phyloP scores from a whole-genome alignment of 23 tunicate genomes.

The Ascidia mentula region DNA sequence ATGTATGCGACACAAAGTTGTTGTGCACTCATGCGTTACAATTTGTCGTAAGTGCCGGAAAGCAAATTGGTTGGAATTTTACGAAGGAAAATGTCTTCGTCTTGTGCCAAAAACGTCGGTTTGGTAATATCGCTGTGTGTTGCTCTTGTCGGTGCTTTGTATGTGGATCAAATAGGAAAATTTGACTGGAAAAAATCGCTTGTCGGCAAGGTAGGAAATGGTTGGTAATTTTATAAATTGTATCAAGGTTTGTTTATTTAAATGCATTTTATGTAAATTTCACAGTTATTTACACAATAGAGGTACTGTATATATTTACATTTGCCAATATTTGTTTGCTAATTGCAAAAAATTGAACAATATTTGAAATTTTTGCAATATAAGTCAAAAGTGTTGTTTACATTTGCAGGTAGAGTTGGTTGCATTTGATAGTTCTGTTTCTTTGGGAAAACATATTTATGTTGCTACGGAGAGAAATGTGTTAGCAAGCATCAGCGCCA shows the following conservation, averaged over 20 bases:
- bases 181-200: conserved; percentile 93
- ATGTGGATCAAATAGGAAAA: conserved; percentile 96
- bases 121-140: neutral
- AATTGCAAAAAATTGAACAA: neutral
- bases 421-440: conserved; percentile 47
- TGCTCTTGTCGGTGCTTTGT: conserved; percentile 6
- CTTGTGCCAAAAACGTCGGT: no score
- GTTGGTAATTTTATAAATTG: no score
- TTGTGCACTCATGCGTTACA: neutral
- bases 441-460: conserved; percentile 47
- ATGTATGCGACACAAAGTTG: neutral
- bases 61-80: neutral
- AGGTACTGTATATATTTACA: no score
- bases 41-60: neutral
- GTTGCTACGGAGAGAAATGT: conserved; percentile 50
- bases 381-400: no score
- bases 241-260: no score
- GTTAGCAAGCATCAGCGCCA: conserved; percentile 39
- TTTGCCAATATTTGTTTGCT: no score
- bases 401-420: conserved; percentile 45
- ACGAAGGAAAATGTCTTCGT: neutral
- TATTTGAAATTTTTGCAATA: neutral
- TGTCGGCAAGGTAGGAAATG: conserved; percentile 74
- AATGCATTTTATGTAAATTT: no score
- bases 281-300: no score